Evolutionary conservation across 2,113 vertebrate species (phyloP), one percentile per base, ranked within the genome.

Genomic region (Leucoraja erinaceus): DNA sequence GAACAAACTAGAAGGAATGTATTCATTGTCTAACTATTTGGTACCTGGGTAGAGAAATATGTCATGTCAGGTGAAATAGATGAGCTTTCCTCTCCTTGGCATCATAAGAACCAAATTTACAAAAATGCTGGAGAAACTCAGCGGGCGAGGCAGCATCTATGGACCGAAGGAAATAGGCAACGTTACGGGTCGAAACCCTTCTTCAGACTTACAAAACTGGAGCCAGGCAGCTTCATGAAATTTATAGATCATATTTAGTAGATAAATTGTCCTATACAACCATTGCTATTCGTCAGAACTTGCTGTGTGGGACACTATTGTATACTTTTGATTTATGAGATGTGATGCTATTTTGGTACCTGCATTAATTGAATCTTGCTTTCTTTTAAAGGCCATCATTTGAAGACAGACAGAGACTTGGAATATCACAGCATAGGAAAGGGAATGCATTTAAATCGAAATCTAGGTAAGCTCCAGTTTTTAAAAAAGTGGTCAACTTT

Each of bases 391-490:
- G 98, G 16, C 98, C 98, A 0, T 98, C 98, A 0, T 99, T 99
- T 94, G 97, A 96, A 88, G 99, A 99, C 94, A 95, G 97, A 93
- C 98, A 98, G 93, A 96, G 96, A 33, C 94, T 98, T 3, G 98
- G 98, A 54, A 94, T 97, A 68, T 11, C 94, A 0, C 95, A 96
- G 0, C 95, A 95, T 68, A 97, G 94, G 94, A 96, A 95, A 93
- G 95, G 96, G 94, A 95, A 96, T 38, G 95, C 94, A 93, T 96
- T 97, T 93, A 97, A 96, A 93, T 96, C 96, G 28, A 96, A 96
- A 93, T 96, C 96, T 94, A 96, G 97, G 97, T 97, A 95, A 63
- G 81, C 22, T 5, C 11, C 10, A 28, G n/a, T n/a, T n/a, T 28
- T 63, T 59, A n/a, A n/a, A 33, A 59, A 1, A 28, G 9, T 83